Conservation (phyloP, 2,113 vertebrate genomes). For the Hyperopisus bebe region DNA sequence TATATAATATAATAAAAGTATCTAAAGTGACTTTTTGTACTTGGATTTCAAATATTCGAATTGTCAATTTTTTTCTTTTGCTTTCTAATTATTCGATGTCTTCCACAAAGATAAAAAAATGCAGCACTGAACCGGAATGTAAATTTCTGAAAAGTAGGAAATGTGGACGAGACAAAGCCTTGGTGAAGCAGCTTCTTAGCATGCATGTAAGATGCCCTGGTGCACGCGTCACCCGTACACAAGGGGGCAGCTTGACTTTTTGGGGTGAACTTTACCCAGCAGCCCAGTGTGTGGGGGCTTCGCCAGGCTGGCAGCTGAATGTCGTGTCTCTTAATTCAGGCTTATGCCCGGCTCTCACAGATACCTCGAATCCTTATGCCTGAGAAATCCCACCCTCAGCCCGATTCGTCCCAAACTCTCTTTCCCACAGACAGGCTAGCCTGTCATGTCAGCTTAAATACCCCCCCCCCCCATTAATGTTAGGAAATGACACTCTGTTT, state of each 20-base stretch:
- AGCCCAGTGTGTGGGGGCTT: background rate
- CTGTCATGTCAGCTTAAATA: constrained; percentile 82
- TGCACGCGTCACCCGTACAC: background rate
- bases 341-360: background rate
- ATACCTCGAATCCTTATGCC: background rate
- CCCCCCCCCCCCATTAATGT: constrained; percentile 77
- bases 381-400: constrained; percentile 28
- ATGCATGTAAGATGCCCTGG: background rate
- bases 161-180: background rate
- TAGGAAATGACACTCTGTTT: constrained; percentile 90
- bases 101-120: background rate
- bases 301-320: background rate
- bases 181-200: background rate
- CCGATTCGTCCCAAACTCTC: constrained; percentile 70
- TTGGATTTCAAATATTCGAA: background rate
- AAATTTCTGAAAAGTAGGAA: background rate
- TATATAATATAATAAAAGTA: background rate
- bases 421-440: constrained; percentile 79
- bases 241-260: constrained; percentile 14
- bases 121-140: background rate
- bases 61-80: background rate
- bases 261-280: constrained; percentile 11
- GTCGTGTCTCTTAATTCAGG: background rate
- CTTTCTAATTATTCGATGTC: background rate
- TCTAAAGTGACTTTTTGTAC: background rate